Conservation (phyloP, 2,113 vertebrate species). For the Macrotis lagotis region DNA sequence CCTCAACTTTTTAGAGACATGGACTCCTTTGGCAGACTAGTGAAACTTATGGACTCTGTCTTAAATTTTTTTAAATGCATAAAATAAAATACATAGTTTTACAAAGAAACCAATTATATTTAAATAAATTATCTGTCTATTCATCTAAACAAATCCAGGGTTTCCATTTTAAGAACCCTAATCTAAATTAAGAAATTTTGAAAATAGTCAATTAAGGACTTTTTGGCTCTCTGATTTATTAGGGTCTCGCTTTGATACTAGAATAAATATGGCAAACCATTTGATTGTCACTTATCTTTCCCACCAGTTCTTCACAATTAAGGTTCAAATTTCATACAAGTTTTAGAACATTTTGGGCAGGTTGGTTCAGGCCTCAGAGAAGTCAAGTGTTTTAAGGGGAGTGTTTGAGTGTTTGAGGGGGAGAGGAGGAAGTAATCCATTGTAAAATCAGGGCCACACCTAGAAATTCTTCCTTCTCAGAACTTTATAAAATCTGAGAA, state of each 20-base stretch:
- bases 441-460: neutral
- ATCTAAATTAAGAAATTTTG: neutral
- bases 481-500: neutral
- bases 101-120: neutral
- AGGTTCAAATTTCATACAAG: neutral
- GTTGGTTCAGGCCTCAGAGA: neutral
- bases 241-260: neutral
- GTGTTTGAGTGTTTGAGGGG: no score
- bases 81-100: neutral
- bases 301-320: neutral
- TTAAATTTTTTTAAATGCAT: neutral
- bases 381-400: neutral
- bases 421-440: no score
- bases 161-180: neutral
- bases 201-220: neutral
- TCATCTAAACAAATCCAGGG: neutral
- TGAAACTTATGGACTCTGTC: neutral
- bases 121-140: neutral
- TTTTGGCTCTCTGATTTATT: neutral
- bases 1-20: neutral
- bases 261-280: neutral
- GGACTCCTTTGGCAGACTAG: neutral
- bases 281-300: neutral
- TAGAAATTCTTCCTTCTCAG: neutral
- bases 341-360: neutral